A percentile compares a stretch with the other conserved stretches of the same genome.
Evolutionary conservation across 1,140 invertebrate genomes (phyloP).

Genomic region (Caenorhabditis briggsae): DNA sequence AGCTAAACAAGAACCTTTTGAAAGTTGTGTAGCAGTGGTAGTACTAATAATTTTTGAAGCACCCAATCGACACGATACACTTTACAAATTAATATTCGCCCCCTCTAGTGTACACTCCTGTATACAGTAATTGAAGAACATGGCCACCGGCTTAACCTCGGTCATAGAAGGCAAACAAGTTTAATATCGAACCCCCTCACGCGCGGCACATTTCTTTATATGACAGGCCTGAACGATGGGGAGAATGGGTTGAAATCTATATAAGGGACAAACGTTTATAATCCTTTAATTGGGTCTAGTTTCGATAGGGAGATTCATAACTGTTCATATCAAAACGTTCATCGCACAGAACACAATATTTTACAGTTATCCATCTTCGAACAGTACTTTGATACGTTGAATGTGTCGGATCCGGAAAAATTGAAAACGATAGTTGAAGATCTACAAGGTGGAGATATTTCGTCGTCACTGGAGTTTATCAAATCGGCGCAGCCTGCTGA

Average conservation of each 20-base stretch:
- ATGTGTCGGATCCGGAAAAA: not conserved
- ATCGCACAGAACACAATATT: not conserved
- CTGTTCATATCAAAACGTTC: no score
- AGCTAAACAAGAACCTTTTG: not conserved
- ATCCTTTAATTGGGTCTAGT: slow-evolving; percentile 13
- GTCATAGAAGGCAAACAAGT: slow-evolving; percentile 31
- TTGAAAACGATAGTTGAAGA: slow-evolving; percentile 1
- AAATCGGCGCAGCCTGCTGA: not conserved
- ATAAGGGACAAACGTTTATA: slow-evolving; percentile 24
- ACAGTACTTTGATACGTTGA: not conserved
- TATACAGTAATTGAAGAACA: slow-evolving; percentile 48
- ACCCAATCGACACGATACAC: slow-evolving; percentile 4
- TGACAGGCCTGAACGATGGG: not conserved
- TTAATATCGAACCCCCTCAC: not conserved
- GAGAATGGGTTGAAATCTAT: not conserved
- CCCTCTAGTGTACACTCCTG: slow-evolving; percentile 4
- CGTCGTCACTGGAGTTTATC: not conserved
- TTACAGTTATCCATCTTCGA: not conserved
- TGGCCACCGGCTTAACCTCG: slow-evolving; percentile 34
- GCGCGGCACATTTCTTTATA: slow-evolving; percentile 28
- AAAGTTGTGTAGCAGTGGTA: not conserved
- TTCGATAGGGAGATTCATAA: not conserved
- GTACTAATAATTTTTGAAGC: no score
- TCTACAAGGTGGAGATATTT: slow-evolving; percentile 11
- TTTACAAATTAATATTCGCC: not conserved